Conservation (phyloP, 1,140 invertebrate species). For the Pseudomyrmex pallidus region DNA sequence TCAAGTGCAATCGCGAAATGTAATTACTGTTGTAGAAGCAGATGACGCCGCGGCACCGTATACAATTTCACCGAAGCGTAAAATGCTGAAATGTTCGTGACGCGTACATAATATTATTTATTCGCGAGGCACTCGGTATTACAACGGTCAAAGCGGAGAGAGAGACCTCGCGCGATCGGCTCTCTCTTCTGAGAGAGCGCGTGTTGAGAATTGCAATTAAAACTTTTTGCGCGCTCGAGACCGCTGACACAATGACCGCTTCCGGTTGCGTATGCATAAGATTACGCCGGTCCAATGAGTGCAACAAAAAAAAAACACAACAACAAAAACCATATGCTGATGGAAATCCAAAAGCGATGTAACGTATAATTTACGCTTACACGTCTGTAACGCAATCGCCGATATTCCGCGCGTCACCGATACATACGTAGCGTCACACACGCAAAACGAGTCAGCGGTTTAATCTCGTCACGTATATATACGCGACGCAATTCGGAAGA, state of each 20-base stretch:
- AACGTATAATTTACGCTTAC: constrained; percentile 33
- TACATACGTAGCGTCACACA: background rate
- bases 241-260: constrained; percentile 25
- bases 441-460: constrained; percentile 34
- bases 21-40: constrained; percentile 60
- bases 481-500: constrained; percentile 20
- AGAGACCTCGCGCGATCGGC: background rate
- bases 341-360: constrained; percentile 6
- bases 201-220: constrained; percentile 50
- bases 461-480: constrained; percentile 37
- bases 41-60: constrained; percentile 49
- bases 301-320: background rate
- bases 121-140: constrained; percentile 53
- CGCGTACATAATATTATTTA: constrained; percentile 63
- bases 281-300: constrained; percentile 29
- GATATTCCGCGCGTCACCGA: background rate
- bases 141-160: constrained; percentile 5
- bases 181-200: too few species aligned
- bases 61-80: constrained; percentile 48
- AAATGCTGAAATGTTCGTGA: constrained; percentile 61
- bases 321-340: background rate
- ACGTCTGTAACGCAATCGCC: constrained; percentile 44
- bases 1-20: constrained; percentile 50
- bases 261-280: constrained; percentile 20
- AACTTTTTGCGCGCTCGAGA: constrained; percentile 54